phyloP scores from a whole-genome alignment of 2,113 vertebrate genomes.

The Rhegmatorhina hoffmannsi region DNA sequence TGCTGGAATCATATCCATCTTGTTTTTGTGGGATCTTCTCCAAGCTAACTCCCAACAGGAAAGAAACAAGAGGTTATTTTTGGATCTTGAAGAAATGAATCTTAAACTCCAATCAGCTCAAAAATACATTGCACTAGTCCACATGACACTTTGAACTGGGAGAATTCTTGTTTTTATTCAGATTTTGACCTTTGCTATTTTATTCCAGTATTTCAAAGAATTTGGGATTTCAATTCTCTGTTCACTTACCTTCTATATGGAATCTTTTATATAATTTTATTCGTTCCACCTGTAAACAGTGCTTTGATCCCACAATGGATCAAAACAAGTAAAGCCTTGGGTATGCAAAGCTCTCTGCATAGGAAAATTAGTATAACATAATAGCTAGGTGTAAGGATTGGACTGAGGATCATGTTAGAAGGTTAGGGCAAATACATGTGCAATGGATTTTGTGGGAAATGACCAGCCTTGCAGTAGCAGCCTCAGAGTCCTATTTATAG shows the following conservation, averaged over 20 bases:
- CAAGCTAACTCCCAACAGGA: not conserved
- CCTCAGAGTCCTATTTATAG: conserved; percentile 53
- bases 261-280: not conserved
- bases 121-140: not conserved
- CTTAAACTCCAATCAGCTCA: not conserved
- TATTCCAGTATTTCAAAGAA: not conserved
- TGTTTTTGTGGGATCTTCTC: not conserved
- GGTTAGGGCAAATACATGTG: conserved; percentile 12
- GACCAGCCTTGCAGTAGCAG: conserved; percentile 16
- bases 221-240: not conserved
- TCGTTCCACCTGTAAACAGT: not conserved
- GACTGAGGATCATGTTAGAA: not conserved
- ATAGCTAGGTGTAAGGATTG: conserved; percentile 18
- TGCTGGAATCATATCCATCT: not conserved
- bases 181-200: not conserved
- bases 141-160: not conserved
- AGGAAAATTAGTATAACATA: not conserved
- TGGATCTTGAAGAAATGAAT: not conserved
- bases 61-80: not conserved
- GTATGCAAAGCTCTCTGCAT: not conserved
- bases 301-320: not conserved
- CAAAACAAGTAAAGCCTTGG: not conserved
- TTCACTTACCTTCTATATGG: not conserved
- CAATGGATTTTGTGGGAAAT: conserved; percentile 10
- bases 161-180: not conserved